These are phyloP conservation scores for Choloepus didactylus DNA, from an alignment of 2,797 vertebrate genomes.

Conservation along the genomic window DNA sequence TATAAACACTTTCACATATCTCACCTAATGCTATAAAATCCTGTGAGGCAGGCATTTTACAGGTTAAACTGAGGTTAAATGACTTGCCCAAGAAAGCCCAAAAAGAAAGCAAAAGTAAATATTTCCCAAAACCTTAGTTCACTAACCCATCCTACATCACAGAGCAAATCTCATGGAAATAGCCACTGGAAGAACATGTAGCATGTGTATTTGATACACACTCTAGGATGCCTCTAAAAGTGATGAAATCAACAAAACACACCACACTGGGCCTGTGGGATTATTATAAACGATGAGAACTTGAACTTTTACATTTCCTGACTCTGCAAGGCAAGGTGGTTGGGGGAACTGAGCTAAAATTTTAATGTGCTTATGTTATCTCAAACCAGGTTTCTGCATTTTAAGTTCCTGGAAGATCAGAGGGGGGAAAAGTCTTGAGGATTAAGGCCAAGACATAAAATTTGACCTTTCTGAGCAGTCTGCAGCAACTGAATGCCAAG, in stretches of 20 bases:
- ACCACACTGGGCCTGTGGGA: not conserved
- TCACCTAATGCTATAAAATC: not conserved
- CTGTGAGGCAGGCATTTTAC: not conserved
- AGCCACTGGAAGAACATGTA: not conserved
- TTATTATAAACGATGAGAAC: conserved; percentile 31
- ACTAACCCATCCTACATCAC: rapidly evolving
- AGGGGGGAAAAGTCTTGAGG: conserved; percentile 63
- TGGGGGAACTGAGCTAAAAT: conserved; percentile 72
- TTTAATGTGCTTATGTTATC: conserved; percentile 58
- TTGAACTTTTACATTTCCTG: conserved; percentile 79
- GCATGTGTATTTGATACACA: not conserved
- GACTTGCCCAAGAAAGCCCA: not conserved
- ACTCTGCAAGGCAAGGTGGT: conserved; percentile 51
- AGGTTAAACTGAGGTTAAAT: conserved; percentile 3
- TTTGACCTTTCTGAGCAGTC: conserved; percentile 61
- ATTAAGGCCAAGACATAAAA: conserved; percentile 56
- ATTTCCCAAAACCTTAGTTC: not conserved
- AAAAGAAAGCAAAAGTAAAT: not conserved
- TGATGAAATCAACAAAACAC: not conserved
- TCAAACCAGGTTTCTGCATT: conserved; percentile 69
- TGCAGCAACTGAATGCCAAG: not conserved
- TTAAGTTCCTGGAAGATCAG: conserved; percentile 73
- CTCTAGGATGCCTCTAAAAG: not conserved
- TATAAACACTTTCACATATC: conserved; percentile 25
- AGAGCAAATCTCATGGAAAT: not conserved